Evolutionary conservation across 1,140 invertebrate species (phyloP).

Genomic region (Proctacanthus coquilletti): DNA sequence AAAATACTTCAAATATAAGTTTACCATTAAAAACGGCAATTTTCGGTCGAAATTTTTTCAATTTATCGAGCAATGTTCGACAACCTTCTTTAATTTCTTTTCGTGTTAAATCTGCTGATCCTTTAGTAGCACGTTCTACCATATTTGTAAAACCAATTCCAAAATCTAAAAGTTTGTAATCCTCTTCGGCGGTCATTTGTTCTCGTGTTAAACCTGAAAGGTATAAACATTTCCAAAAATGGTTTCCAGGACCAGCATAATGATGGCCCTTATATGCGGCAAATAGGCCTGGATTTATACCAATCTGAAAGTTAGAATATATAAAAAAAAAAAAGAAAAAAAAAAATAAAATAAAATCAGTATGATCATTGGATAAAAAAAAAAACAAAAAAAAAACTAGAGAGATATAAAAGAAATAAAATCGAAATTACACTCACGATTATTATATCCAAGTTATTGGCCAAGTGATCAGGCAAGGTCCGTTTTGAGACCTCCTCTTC

Average conservation of each 20-base stretch:
- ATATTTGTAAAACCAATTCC: conserved; percentile 98
- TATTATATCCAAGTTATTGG: conserved; percentile 87
- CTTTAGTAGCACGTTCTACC: conserved; percentile 86
- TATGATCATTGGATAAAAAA: neutral
- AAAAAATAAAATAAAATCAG: neutral
- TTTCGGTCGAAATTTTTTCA: conserved; percentile 85
- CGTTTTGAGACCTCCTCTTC: conserved; percentile 90
- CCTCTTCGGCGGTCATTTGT: conserved; percentile 90
- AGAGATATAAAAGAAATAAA: conserved; percentile 1
- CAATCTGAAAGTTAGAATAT: conserved; percentile 52
- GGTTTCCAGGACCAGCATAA: conserved; percentile 95
- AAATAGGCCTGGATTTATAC: conserved; percentile 93
- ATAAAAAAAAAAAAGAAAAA: neutral
- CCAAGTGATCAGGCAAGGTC: conserved; percentile 83
- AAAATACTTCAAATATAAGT: conserved; percentile 94
- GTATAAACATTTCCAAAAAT: conserved; percentile 98
- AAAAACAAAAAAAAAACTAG: neutral
- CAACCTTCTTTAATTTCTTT: conserved; percentile 96
- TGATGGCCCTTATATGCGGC: conserved; percentile 96
- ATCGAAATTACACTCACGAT: conserved; percentile 67
- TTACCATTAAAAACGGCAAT: conserved; percentile 98
- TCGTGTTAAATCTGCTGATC: conserved; percentile 85
- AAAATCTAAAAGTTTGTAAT: conserved; percentile 80
- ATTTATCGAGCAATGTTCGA: conserved; percentile 76
- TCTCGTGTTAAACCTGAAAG: conserved; percentile 85